phyloP scores from a whole-genome alignment of 2,888 invertebrate species.

The Himalopsyche anomala region DNA sequence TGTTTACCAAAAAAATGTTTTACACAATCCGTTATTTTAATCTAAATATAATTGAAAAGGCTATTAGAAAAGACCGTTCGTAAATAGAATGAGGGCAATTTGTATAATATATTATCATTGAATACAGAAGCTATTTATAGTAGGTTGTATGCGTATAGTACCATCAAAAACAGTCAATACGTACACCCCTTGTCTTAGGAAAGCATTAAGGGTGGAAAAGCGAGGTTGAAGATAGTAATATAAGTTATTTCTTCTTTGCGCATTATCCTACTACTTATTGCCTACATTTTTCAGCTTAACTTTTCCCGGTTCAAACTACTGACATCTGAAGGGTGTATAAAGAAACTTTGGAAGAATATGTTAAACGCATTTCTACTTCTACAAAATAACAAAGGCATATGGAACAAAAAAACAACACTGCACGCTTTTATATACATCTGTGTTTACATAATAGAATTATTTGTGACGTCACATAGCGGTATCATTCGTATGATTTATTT shows the following conservation, averaged over 20 bases:
- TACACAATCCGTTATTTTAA: background rate
- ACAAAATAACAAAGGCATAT: no score
- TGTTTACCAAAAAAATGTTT: no score
- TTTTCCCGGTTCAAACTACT: constrained; percentile 51
- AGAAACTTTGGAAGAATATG: constrained; percentile 22
- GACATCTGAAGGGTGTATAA: constrained; percentile 40
- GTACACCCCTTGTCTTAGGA: constrained; percentile 46
- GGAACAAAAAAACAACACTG: no score
- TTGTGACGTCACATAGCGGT: no score
- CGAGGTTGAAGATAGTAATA: constrained; percentile 56
- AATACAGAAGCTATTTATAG: background rate
- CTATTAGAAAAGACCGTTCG: background rate
- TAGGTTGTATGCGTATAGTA: background rate
- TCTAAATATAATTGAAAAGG: constrained; percentile 20
- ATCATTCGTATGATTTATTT: no score
- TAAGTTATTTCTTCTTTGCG: constrained; percentile 57
- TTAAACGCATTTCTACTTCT: constrained; percentile 19
- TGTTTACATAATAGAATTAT: no score
- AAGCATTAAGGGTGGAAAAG: constrained; percentile 52
- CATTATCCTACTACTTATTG: constrained; percentile 63
- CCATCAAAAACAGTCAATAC: constrained; percentile 37
- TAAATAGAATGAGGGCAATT: background rate
- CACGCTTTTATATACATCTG: no score
- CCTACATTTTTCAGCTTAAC: constrained; percentile 61
- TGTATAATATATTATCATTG: constrained; percentile 26